Evolutionary conservation across 2,888 invertebrate species (phyloP).

Genomic region (Allacma fusca): DNA sequence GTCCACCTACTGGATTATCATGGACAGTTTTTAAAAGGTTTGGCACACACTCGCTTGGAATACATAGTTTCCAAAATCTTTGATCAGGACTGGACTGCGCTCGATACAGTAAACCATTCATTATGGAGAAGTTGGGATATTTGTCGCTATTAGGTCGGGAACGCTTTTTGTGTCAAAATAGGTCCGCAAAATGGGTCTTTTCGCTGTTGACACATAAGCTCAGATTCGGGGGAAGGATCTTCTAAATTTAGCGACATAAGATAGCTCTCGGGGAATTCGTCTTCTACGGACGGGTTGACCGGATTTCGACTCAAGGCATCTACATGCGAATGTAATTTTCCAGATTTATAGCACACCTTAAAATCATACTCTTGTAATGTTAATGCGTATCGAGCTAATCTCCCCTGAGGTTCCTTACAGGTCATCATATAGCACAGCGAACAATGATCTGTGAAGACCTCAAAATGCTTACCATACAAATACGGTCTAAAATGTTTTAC

Average conservation of each 20-base stretch:
- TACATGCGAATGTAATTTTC: conserved; percentile 50
- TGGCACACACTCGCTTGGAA: too few relatives aligned
- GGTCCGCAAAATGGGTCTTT: neutral
- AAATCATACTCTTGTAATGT: conserved; percentile 53
- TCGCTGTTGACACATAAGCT: too few relatives aligned
- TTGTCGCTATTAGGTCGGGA: neutral
- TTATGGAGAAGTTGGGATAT: neutral
- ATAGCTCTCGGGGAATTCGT: neutral
- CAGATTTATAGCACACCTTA: conserved; percentile 48
- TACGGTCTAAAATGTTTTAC: conserved; percentile 63
- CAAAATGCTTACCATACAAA: conserved; percentile 62
- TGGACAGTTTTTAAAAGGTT: conserved; percentile 36
- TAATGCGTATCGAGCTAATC: conserved; percentile 50
- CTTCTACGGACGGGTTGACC: conserved; percentile 31
- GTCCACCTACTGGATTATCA: conserved; percentile 42
- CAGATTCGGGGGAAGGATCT: too few relatives aligned
- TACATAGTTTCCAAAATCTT: too few relatives aligned
- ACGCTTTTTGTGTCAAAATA: neutral
- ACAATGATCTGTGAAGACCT: conserved; percentile 63
- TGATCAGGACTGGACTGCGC: conserved; percentile 5
- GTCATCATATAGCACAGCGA: conserved; percentile 57
- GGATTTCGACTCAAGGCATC: conserved; percentile 54
- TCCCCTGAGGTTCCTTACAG: conserved; percentile 47
- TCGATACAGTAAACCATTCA: conserved; percentile 25
- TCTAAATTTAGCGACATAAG: too few relatives aligned